Evolutionary conservation across 2,113 vertebrate species (phyloP), one percentile per base, ranked within the genome.

Genomic region (Lophura nycthemera): DNA sequence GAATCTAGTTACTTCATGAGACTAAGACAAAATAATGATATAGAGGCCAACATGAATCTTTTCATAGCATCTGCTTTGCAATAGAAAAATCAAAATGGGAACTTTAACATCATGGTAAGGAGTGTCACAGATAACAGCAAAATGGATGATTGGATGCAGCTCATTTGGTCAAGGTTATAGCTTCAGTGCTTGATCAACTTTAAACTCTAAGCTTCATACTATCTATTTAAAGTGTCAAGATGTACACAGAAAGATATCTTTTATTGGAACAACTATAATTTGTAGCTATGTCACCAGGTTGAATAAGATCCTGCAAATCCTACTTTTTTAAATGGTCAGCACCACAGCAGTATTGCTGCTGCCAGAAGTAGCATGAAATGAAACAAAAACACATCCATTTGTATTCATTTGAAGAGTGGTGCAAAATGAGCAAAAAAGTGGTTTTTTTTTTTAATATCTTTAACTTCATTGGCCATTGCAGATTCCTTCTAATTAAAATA

Each of bases 91-190:
- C 27, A 32, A 75, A 43, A 60, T 17, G 56, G 83, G 72, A 97
- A 88, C 79, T 83, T 94, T 83, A 80, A 72, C 8, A 30, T 88
- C 36, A 59, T 38, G 17, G 16, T 25, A 54, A 79, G 10, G 40
- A 88, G 73, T 29, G 47, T 72, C 90, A 83, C 21, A 45, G 87
- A 86, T 90, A 96, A 86, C 71, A 34, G 36, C 22, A 83, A 78
- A 85, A 34, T 21, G 83, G 86, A 86, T 96, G 96, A 94, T 47
- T 63, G 25, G 32, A 63, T 38, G 11, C 32, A 80, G 75, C 59
- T 50, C 40, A 32, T 54, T 15, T 8, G n/a, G 29, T 79, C 82
- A 94, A 96, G 80, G 81, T 80, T 92, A 90, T 43, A 56, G 11
- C 24, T 83, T 71, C 82, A 79, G 61, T 4, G 82, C 7, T 10